Evolutionary conservation across 1,140 invertebrate genomes (phyloP), one percentile per base, ranked within the genome.

Genomic region (Saxidomus purpurata): DNA sequence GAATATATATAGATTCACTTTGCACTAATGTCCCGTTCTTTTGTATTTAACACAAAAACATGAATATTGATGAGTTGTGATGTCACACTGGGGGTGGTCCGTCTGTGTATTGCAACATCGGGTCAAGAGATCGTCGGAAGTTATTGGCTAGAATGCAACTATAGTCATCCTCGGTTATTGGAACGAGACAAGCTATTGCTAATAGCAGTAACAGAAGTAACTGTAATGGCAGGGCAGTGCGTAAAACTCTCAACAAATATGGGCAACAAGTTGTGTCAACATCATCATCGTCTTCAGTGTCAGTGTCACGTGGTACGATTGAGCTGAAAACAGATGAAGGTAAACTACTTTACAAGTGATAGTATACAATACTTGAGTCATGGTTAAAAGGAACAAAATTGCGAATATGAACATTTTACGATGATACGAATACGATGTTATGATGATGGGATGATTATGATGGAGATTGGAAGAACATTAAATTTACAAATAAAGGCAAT

Each of bases 191-290:
- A 59, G 98, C 98, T 85, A 98, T 97, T 80, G 98, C 98, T 92
- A 99, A 96, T 92, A 99, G 96, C 84, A 99, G 96, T 92, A 99
- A 96, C 96, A 99, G 97, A 89, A 99, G 96, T 49, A 98, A 98
- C 96, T 98, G 98, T 94, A 99, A 98, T 40, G 98, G 98, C 89
- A 99, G 96, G 19, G 98, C 98, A 49, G 98, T 98, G 94, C 98
- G 97, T 86, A 98, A 96, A 83, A 99, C 98, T 93, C 98, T 97
- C 89, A 97, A 97, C 93, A 99, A 96, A 97, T 98, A 98, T 67
- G 91, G 98, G 97, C 93, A 63, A 31, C 89, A 59, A 49, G 83
- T 69, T 71, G 82, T 49, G 59, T 47, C 67, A 38, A 85, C 31
- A 61, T 59, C 80, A 11, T 82, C 31, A 19, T 74, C 59, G 34